Evolutionary conservation across 2,113 vertebrate genomes (phyloP).

Genomic region (Tichodroma muraria): DNA sequence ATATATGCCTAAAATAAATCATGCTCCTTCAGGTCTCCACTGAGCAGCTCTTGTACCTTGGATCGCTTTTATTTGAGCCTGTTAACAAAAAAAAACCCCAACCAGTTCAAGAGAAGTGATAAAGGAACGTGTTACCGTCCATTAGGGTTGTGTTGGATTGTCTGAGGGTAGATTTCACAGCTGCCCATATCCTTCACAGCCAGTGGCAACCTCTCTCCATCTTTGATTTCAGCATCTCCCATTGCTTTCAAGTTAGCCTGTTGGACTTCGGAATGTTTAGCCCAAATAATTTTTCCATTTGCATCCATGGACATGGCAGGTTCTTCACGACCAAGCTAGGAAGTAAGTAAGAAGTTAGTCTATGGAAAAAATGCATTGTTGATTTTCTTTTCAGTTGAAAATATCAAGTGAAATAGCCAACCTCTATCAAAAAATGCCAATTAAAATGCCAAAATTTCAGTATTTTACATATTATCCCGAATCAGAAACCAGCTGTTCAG

Average conservation of each 20-base stretch:
- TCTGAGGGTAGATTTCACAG: conserved; percentile 99
- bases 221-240: conserved; percentile 97
- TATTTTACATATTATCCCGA: background rate
- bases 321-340: conserved; percentile 93
- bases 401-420: background rate
- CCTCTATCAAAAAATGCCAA: background rate
- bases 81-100: background rate
- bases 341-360: background rate
- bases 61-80: background rate
- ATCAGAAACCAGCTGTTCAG: background rate
- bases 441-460: background rate
- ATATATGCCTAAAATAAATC: background rate
- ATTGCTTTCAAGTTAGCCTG: conserved; percentile 99
- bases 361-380: background rate
- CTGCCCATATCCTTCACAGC: conserved; percentile 99
- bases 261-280: conserved; percentile 95
- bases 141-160: conserved; percentile 97
- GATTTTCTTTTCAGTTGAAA: background rate
- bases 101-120: background rate
- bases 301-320: conserved; percentile 99
- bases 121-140: conserved; percentile 77
- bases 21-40: background rate
- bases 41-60: background rate
- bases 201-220: conserved; percentile 91
- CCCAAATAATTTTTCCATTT: conserved; percentile 98